Evolutionary conservation across 2,113 vertebrate genomes (phyloP).

Genomic region (Austrofundulus limnaeus): DNA sequence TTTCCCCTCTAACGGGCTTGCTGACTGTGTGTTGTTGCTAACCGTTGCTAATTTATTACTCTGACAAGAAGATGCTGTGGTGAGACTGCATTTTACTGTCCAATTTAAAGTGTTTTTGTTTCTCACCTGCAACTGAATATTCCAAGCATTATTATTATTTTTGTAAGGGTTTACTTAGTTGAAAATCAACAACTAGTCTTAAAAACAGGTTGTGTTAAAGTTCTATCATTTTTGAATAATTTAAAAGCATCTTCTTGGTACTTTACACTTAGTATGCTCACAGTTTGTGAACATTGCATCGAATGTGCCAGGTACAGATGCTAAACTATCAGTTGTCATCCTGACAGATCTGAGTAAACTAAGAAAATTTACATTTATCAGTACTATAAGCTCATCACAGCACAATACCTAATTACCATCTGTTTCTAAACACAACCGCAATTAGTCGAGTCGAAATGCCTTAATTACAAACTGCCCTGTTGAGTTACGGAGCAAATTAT

Average conservation of each 20-base stretch:
- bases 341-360: slow-evolving; percentile 5
- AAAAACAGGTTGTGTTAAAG: slow-evolving; percentile 15
- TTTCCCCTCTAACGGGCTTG: slow-evolving; percentile 54
- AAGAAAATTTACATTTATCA: slow-evolving; percentile 19
- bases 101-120: slow-evolving; percentile 63
- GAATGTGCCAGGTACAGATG: background rate
- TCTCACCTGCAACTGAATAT: slow-evolving; percentile 37
- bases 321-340: background rate
- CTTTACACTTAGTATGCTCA: background rate
- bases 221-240: slow-evolving; percentile 4
- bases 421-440: slow-evolving; percentile 28
- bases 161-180: slow-evolving; percentile 15
- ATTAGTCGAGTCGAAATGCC: slow-evolving; percentile 25
- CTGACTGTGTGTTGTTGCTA: slow-evolving; percentile 56
- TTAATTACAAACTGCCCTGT: slow-evolving; percentile 40
- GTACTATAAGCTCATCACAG: slow-evolving; percentile 16
- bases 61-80: slow-evolving; percentile 39
- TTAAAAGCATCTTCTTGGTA: slow-evolving; percentile 10
- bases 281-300: background rate
- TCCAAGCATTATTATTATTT: slow-evolving; percentile 24
- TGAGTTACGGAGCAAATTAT: slow-evolving; percentile 32
- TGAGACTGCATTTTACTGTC: slow-evolving; percentile 51
- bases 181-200: slow-evolving; percentile 18
- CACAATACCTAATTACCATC: slow-evolving; percentile 12
- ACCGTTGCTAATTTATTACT: slow-evolving; percentile 59